A percentile compares a stretch with the other conserved stretches of the same genome.
Conservation (phyloP, 2,797 vertebrate species). For the Synanceia verrucosa region DNA sequence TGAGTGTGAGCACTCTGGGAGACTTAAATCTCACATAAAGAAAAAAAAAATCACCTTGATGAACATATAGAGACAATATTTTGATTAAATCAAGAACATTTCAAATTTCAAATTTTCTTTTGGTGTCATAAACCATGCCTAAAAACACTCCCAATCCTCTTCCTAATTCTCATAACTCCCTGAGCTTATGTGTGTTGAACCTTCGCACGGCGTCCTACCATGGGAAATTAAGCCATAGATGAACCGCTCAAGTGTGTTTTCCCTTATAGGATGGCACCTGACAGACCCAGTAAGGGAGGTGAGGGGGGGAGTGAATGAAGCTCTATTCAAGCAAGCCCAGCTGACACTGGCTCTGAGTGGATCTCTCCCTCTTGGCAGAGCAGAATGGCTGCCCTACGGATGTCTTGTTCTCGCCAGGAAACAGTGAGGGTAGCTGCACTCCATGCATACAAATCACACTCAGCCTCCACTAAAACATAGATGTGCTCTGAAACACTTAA, state of each 20-base stretch:
- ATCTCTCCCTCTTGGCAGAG: constrained; percentile 74
- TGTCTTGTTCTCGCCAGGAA: constrained; percentile 79
- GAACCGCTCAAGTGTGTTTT: constrained; percentile 53
- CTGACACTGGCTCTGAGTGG: constrained; percentile 73
- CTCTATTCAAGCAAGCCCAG: constrained; percentile 77
- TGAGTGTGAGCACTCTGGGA: not conserved
- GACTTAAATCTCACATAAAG: not conserved
- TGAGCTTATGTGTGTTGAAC: not conserved
- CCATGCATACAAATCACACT: constrained; percentile 77
- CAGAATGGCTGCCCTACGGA: constrained; percentile 71
- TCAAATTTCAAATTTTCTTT: not conserved
- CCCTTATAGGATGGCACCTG: constrained; percentile 54
- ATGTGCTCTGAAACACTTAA: constrained; percentile 64
- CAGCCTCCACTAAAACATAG: constrained; percentile 69
- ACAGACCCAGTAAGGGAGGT: constrained; percentile 31
- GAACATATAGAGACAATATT: not conserved
- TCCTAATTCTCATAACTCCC: not conserved
- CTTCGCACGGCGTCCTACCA: constrained; percentile 10
- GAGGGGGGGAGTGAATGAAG: constrained; percentile 59
- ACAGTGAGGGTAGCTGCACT: constrained; percentile 67
- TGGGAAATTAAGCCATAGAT: constrained; percentile 45
- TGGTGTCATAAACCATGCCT: not conserved
- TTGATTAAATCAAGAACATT: not conserved
- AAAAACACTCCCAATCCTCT: not conserved
- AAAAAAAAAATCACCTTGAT: not conserved